Conservation (phyloP, 2,888 invertebrate genomes). For the Limnephilus rhombicus region DNA sequence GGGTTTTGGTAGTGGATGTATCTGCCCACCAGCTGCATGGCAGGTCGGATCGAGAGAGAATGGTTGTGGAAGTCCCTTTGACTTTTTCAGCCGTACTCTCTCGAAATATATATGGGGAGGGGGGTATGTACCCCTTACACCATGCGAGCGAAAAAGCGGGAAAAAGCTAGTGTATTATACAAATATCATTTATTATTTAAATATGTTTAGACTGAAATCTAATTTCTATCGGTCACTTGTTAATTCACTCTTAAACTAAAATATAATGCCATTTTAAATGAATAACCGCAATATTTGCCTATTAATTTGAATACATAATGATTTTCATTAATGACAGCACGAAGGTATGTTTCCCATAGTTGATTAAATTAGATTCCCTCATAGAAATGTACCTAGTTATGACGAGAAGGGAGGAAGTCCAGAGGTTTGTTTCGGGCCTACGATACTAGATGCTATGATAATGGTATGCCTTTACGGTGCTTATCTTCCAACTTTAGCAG, state of each 20-base stretch:
- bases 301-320: not conserved
- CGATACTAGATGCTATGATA: not conserved
- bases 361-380: not conserved
- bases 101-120: no score
- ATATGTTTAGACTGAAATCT: no score
- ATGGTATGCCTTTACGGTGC: not conserved
- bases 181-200: no score
- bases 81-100: no score
- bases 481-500: not conserved
- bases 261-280: not conserved
- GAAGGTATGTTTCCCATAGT: not conserved
- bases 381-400: not conserved
- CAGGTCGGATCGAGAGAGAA: no score
- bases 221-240: no score
- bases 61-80: no score
- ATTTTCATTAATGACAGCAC: not conserved
- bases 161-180: no score
- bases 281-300: not conserved
- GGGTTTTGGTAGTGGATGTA: no score
- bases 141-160: no score
- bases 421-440: not conserved
- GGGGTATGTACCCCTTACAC: no score
- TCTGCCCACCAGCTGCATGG: no score
- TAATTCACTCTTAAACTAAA: not conserved
- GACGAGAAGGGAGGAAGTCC: not conserved